phyloP scores from a whole-genome alignment of 1,140 invertebrate genomes.

The Potamilus streckersoni region DNA sequence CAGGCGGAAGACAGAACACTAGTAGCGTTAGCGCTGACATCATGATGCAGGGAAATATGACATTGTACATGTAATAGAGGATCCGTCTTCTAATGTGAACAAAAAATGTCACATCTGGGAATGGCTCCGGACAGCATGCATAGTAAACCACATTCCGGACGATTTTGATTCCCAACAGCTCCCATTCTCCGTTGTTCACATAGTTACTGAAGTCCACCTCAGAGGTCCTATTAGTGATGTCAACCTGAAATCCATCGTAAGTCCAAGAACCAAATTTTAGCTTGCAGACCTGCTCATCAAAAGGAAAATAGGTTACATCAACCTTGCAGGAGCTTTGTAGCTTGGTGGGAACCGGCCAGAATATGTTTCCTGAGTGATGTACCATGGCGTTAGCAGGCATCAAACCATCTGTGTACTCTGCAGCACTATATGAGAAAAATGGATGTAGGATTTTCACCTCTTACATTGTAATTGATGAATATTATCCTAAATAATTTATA shows the following conservation, averaged over 20 bases:
- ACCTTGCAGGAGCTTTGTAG: slow-evolving; percentile 87
- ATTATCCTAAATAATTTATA: too few species aligned
- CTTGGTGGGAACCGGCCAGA: slow-evolving; percentile 98
- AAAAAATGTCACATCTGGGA: slow-evolving; percentile 73
- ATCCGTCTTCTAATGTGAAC: slow-evolving; percentile 94
- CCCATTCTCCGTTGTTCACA: slow-evolving; percentile 73
- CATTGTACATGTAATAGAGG: slow-evolving; percentile 83
- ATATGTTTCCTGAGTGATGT: slow-evolving; percentile 90
- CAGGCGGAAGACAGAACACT: slow-evolving; percentile 74
- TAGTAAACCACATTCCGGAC: slow-evolving; percentile 70
- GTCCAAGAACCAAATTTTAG: slow-evolving; percentile 94
- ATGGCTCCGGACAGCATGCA: slow-evolving; percentile 72
- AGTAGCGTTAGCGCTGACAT: slow-evolving; percentile 73
- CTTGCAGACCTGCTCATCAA: slow-evolving; percentile 88
- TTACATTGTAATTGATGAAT: too few species aligned
- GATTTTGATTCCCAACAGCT: slow-evolving; percentile 70
- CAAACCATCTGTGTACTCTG: slow-evolving; percentile 61
- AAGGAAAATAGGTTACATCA: slow-evolving; percentile 76
- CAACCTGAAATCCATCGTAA: slow-evolving; percentile 74
- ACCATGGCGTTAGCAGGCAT: slow-evolving; percentile 70
- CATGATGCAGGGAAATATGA: slow-evolving; percentile 75
- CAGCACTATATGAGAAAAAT: slow-evolving; percentile 44
- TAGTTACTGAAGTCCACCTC: slow-evolving; percentile 74
- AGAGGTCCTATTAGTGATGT: slow-evolving; percentile 61
- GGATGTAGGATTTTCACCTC: background rate